Conservation (phyloP, 1,140 invertebrate species). For the Berghia stephanieae region DNA sequence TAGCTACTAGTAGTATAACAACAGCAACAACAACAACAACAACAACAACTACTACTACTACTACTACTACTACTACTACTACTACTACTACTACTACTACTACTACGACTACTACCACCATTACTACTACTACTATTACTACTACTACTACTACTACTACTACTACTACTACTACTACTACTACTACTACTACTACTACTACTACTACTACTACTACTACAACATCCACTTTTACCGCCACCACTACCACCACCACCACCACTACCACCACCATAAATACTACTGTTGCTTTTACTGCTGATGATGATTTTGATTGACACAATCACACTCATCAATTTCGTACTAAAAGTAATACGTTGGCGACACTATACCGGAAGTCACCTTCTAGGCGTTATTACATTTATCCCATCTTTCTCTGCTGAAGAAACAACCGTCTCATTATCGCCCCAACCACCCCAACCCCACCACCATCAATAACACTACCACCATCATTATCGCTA, state of each 20-base stretch:
- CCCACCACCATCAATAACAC: constrained; percentile 1
- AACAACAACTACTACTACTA: neutral
- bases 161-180: neutral
- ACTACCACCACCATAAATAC: neutral
- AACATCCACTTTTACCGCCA: neutral
- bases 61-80: neutral
- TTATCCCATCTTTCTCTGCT: too few relatives aligned
- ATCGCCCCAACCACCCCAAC: too few relatives aligned
- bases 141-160: too few relatives aligned
- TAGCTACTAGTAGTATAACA: neutral
- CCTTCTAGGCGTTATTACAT: too few relatives aligned
- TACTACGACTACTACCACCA: too few relatives aligned
- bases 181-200: neutral
- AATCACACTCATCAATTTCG: too few relatives aligned
- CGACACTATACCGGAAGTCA: too few relatives aligned
- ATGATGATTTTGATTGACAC: too few relatives aligned
- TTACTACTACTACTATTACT: neutral
- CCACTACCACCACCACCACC: neutral
- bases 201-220: neutral
- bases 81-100: neutral
- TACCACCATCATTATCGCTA: neutral
- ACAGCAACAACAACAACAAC: neutral
- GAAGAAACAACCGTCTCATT: too few relatives aligned
- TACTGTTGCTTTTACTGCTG: too few relatives aligned
- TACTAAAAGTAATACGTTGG: too few relatives aligned